Conservation (phyloP, 2,888 invertebrate species). For the Brachylomia viminalis region DNA sequence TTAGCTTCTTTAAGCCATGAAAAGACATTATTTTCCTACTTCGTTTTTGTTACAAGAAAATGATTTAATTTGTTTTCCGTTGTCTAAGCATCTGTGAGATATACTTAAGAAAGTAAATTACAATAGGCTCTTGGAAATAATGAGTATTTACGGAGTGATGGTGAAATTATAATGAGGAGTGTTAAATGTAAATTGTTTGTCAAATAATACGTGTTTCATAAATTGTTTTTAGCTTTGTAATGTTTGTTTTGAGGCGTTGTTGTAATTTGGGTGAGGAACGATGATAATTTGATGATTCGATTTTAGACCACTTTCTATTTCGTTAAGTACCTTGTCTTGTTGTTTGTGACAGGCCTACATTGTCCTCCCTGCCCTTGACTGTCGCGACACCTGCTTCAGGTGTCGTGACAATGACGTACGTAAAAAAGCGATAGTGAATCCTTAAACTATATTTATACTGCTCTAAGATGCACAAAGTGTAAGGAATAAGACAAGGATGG, state of each 20-base stretch:
- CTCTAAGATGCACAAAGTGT: too few species aligned
- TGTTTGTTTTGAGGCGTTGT: background rate
- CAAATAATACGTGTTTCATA: background rate
- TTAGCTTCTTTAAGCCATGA: slow-evolving; percentile 10
- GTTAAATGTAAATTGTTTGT: background rate
- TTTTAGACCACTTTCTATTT: background rate
- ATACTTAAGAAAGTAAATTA: slow-evolving; percentile 30
- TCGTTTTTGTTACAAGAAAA: slow-evolving; percentile 11
- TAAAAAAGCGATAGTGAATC: too few species aligned
- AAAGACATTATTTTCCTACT: slow-evolving; percentile 2
- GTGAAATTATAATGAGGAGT: background rate
- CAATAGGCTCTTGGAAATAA: slow-evolving; percentile 15
- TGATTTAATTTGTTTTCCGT: slow-evolving; percentile 25
- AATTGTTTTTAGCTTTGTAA: background rate
- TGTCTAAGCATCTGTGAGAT: slow-evolving; percentile 25
- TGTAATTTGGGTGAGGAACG: too few species aligned
- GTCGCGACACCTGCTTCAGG: too few species aligned
- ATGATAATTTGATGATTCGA: background rate
- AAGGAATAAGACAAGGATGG: too few species aligned
- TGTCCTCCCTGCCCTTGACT: too few species aligned
- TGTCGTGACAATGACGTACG: too few species aligned
- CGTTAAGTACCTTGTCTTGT: background rate
- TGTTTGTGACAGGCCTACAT: too few species aligned
- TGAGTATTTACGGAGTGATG: background rate
- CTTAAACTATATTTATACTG: too few species aligned